phyloP scores from a whole-genome alignment of 2,113 vertebrate species.

The Tachycineta bicolor region DNA sequence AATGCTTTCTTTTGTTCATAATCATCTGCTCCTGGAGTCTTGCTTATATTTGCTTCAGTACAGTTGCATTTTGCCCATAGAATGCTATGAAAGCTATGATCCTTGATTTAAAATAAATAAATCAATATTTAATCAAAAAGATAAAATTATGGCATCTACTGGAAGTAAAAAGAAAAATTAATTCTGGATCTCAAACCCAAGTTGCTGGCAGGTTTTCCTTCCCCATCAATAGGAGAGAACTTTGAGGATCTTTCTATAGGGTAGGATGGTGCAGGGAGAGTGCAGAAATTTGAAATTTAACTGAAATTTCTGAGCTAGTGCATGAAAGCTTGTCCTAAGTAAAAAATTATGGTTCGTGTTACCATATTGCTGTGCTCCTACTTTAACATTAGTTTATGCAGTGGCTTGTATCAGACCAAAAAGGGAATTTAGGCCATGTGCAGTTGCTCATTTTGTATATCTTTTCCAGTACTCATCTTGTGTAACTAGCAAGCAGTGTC shows the following conservation, averaged over 20 bases:
- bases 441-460: fast-evolving
- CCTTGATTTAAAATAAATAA: not conserved
- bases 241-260: not conserved
- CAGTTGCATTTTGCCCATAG: not conserved
- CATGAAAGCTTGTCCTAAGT: not conserved
- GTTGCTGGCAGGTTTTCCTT: not conserved
- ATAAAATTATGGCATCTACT: not conserved
- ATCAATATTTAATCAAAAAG: not conserved
- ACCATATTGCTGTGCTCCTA: not conserved
- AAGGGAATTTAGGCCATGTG: not conserved
- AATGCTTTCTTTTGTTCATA: not conserved
- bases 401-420: not conserved
- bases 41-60: not conserved
- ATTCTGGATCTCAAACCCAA: not conserved
- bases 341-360: not conserved
- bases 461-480: not conserved
- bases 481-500: not conserved
- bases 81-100: not conserved
- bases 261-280: fast-evolving
- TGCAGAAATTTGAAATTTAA: not conserved
- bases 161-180: not conserved
- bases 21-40: not conserved
- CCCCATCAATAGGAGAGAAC: not conserved
- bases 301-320: not conserved
- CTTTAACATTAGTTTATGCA: not conserved